Evolutionary conservation across 2,797 vertebrate species (phyloP).

Genomic region (Sebastes itinus): DNA sequence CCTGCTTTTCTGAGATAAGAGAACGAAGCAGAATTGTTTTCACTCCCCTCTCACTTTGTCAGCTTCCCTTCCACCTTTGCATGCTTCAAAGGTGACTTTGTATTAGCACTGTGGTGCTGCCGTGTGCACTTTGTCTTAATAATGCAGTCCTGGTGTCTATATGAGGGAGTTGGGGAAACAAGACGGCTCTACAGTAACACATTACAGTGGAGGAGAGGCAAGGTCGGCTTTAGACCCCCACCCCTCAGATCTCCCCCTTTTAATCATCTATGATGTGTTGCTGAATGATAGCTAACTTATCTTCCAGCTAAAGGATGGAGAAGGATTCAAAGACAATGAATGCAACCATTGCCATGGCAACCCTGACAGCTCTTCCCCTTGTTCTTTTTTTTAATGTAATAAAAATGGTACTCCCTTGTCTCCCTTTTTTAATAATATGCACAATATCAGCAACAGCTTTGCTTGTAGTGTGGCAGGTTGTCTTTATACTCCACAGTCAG

Average conservation of each 20-base stretch:
- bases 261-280: slow-evolving; percentile 40
- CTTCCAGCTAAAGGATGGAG: slow-evolving; percentile 21
- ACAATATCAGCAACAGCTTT: slow-evolving; percentile 24
- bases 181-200: slow-evolving; percentile 24
- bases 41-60: slow-evolving; percentile 41
- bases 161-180: slow-evolving; percentile 7
- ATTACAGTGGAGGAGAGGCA: slow-evolving; percentile 22
- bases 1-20: slow-evolving; percentile 48
- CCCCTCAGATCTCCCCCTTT: slow-evolving; percentile 9
- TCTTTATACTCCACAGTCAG: background rate
- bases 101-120: slow-evolving; percentile 47
- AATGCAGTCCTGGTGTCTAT: slow-evolving; percentile 31
- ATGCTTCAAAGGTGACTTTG: slow-evolving; percentile 61
- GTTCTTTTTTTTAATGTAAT: slow-evolving; percentile 41
- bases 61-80: slow-evolving; percentile 42
- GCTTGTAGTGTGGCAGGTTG: slow-evolving; percentile 8
- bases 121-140: slow-evolving; percentile 61
- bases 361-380: slow-evolving; percentile 35
- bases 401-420: slow-evolving; percentile 32
- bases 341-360: slow-evolving; percentile 56
- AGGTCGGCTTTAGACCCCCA: slow-evolving; percentile 21
- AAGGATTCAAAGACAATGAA: slow-evolving; percentile 39
- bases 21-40: slow-evolving; percentile 37
- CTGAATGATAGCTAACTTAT: slow-evolving; percentile 49
- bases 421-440: slow-evolving; percentile 50